These are phyloP conservation scores for Apaloderma vittatum DNA, from an alignment of 2,113 vertebrate genomes.

Conservation along the genomic window DNA sequence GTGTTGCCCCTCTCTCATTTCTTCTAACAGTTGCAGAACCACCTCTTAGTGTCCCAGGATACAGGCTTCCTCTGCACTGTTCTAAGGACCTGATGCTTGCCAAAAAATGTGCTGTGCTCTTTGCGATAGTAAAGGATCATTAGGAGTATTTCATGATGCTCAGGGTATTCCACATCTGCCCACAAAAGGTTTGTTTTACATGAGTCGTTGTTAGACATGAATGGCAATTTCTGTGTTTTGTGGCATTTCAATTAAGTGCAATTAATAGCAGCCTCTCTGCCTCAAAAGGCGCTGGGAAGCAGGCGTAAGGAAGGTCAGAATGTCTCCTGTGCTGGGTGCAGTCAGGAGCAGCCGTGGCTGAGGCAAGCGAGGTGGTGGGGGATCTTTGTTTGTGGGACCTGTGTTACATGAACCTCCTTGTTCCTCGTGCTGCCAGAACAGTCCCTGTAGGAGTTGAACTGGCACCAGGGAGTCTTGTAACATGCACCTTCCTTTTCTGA, in stretches of 20 bases:
- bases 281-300: neutral
- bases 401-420: neutral
- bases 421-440: neutral
- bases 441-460: neutral
- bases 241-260: neutral
- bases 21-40: neutral
- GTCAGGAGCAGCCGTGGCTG: neutral
- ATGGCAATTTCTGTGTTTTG: neutral
- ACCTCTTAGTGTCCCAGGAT: neutral
- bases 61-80: neutral
- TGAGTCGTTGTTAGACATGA: neutral
- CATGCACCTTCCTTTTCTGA: neutral
- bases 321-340: neutral
- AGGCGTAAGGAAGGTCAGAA: neutral
- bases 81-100: neutral
- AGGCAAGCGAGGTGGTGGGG: neutral
- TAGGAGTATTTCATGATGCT: neutral
- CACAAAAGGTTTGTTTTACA: neutral
- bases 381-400: neutral
- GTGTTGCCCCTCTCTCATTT: neutral
- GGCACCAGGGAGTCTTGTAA: neutral
- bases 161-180: neutral
- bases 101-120: neutral
- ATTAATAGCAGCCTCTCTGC: neutral
- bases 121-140: neutral